Evolutionary conservation across 2,113 vertebrate genomes (phyloP).

Genomic region (Ctenodactylus gundi): DNA sequence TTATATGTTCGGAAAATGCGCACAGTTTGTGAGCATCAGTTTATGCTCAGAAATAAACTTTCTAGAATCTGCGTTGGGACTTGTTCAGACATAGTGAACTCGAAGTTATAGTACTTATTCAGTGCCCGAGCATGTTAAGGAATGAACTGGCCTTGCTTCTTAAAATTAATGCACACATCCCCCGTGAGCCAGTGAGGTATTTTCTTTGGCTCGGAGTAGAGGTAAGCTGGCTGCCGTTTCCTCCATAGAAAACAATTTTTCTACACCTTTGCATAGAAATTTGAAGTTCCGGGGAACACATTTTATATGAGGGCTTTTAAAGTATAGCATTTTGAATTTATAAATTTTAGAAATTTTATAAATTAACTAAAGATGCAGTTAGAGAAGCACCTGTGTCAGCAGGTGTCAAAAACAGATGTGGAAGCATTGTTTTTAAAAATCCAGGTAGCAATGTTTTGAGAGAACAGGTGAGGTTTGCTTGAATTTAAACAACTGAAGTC

Average conservation of each 20-base stretch:
- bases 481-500: slow-evolving; percentile 38
- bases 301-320: not conserved
- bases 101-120: not conserved
- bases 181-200: not conserved
- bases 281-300: not conserved
- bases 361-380: slow-evolving; percentile 17
- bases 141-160: not conserved
- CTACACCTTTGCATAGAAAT: not conserved
- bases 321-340: not conserved
- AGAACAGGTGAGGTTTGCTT: not conserved
- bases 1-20: not conserved
- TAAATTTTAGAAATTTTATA: not conserved
- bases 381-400: slow-evolving; percentile 3
- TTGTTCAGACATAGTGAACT: not conserved
- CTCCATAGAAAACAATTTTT: not conserved
- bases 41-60: not conserved
- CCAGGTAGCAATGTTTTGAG: slow-evolving; percentile 2
- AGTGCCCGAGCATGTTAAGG: not conserved
- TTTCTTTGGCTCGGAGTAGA: not conserved
- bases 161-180: slow-evolving; percentile 3
- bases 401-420: slow-evolving; percentile 26
- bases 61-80: not conserved
- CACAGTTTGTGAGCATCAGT: not conserved
- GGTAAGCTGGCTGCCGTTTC: not conserved
- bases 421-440: not conserved